phyloP scores from a whole-genome alignment of 2,797 vertebrate genomes.

The Acrocephalus scirpaceus region DNA sequence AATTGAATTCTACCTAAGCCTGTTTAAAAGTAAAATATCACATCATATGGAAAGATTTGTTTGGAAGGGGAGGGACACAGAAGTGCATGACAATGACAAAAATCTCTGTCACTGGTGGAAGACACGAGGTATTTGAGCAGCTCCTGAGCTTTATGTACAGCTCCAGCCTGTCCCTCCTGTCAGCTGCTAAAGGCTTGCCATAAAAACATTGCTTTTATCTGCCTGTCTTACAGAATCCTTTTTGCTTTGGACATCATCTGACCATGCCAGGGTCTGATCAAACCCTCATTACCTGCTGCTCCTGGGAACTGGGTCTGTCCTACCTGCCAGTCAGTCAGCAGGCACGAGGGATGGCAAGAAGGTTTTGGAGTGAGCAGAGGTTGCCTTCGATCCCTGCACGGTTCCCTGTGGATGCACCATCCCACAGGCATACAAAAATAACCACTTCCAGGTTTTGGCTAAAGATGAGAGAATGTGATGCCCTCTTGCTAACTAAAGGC shows the following conservation, averaged over 20 bases:
- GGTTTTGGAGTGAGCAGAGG: not conserved
- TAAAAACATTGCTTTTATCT: not conserved
- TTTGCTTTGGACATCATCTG: not conserved
- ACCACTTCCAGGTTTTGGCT: not conserved
- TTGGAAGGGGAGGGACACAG: not conserved
- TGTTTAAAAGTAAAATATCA: not conserved
- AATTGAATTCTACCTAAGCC: not conserved
- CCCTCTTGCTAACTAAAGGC: not conserved
- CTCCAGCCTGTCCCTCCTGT: not conserved
- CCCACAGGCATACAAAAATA: not conserved
- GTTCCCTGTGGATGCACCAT: not conserved
- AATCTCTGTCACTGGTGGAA: not conserved
- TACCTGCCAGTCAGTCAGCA: not conserved
- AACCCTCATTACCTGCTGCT: not conserved
- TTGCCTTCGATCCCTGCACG: fast-evolving
- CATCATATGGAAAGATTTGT: not conserved
- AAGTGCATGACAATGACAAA: not conserved
- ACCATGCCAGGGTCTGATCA: not conserved
- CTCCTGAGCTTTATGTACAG: not conserved
- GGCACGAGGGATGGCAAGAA: not conserved
- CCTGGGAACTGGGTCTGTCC: not conserved
- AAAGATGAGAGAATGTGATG: not conserved
- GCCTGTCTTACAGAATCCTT: not conserved
- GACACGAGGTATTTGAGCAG: not conserved
- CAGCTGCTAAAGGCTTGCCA: not conserved